Base-by-base conservation (phyloP, 2,113 vertebrate genomes). In the Lepus americanus region DNA sequence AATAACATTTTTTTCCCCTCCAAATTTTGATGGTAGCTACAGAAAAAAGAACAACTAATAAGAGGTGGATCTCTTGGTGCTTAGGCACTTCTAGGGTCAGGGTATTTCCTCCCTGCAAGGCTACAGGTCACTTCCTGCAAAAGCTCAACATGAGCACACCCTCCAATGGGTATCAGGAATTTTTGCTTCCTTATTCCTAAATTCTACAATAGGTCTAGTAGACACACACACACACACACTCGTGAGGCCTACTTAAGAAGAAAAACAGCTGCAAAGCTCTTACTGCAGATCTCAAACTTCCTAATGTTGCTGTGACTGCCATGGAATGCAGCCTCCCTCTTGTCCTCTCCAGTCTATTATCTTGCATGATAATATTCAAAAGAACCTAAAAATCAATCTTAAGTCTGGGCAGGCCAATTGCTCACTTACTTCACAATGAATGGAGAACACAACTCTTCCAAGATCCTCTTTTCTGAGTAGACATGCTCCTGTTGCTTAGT, bases 401-500 rank as follows among this genome's bases (percentile, higher is more conserved):
- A 8, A 19, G 55, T 8, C 67, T 86, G 77, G 13, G 73, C 8
- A 84, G 36, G 0, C 6, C 9, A 17, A 3, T 0, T 0, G 20
- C 16, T 59, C 39, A 85, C 98, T 98, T 94, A 99, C 99, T 99
- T 99, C 66, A 99, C 98, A 91, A 99, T 98, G 80, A 99, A 99
- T 0, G 98, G 98, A 11, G 99, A 99, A 80, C 98, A 98, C 29
- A 98, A 98, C 94, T 99, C 98, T 96, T 99, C 99, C 0, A 99
- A 98, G 90, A 99, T 99, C 95, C 98, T 98, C 98, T 99, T 99
- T 94, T 99, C 99, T 0, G 99, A 99, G 97, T 99, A 99, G 90
- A 99, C 98, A 20, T 99, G 99, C 72, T 99, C 99, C 77, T 99
- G 99, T 70, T 99, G 99, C 29, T 99, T 99, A 2, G 99, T 99